Evolutionary conservation across 2,113 vertebrate genomes (phyloP).

Genomic region (Chrysochloris asiatica): DNA sequence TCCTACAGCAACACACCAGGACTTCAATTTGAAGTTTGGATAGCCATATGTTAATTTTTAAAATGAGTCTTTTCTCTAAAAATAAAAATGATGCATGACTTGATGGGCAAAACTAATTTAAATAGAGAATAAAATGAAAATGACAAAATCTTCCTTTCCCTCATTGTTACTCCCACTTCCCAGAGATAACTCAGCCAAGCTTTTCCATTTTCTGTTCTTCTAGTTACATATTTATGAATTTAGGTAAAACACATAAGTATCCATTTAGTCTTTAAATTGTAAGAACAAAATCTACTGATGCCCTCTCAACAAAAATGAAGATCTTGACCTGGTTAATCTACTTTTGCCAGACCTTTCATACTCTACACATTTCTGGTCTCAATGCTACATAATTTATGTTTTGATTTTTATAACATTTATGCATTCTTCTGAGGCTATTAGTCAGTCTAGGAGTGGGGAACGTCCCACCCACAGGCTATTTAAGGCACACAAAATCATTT

Average conservation of each 20-base stretch:
- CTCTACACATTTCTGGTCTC: too few species aligned
- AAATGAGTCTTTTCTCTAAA: neutral
- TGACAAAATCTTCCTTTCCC: neutral
- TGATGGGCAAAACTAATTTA: slow-evolving; percentile 15
- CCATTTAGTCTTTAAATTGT: neutral
- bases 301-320: neutral
- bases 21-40: neutral
- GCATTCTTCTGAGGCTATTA: neutral
- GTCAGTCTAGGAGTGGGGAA: too few species aligned
- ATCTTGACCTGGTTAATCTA: neutral
- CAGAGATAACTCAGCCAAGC: neutral
- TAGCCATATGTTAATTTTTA: neutral
- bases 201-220: neutral
- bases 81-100: neutral
- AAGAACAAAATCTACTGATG: neutral
- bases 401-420: slow-evolving; percentile 7
- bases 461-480: too few species aligned
- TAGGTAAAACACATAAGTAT: neutral
- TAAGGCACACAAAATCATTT: too few species aligned
- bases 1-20: too few species aligned
- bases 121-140: neutral
- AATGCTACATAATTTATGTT: too few species aligned
- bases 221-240: neutral
- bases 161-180: neutral
- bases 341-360: too few species aligned